Base-by-base conservation (phyloP, 2,113 vertebrate species). In the Scomber scombrus region DNA sequence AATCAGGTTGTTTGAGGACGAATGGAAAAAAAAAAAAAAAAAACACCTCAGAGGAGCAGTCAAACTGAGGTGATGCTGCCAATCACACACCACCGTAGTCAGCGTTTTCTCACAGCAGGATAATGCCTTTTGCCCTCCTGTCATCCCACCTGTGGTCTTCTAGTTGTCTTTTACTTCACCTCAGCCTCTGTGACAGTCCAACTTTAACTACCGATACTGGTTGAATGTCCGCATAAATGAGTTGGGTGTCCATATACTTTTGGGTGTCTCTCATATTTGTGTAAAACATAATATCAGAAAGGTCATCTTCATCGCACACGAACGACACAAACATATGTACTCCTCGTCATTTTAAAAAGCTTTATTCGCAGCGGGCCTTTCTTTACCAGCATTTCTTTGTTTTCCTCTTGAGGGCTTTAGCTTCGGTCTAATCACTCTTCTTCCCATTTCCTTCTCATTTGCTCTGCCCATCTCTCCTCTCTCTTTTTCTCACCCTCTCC, bases 61-160 rank as follows among this genome's bases (percentile, higher is more conserved):
- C 61, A 47, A 49, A 49, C 51, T 5, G 60, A 61, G 70, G 63
- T 5, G 57, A 23, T 68, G 60, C 75, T 83, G 83, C 71, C 75
- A 73, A 58, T 89, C 80, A 84, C 12, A 56, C 45, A 23, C 15
- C 31, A 18, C 62, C 65, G 49, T 26, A 55, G 89, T 93, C 91
- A 93, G 91, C 89, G 69, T 40, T 82, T 83, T 52, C 67, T 73
- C 81, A 18, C 76, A 81, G 80, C 61, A 55, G 60, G 78, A 73
- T 14, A 23, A 29, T 16, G 47, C 23, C 66, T 72, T 75, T 56
- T 75, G 54, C 29, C 81, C 75, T 65, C 51, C 73, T 71, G 75
- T 81, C 81, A 75, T 85, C 78, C 26, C 71, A n/a, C 34, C 49
- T n/a, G 43, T 66, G 55, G 21, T 47, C 5, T 23, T 23, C 15